Base-by-base conservation (phyloP, 1,140 invertebrate species). In the Eulimnadia texana region DNA sequence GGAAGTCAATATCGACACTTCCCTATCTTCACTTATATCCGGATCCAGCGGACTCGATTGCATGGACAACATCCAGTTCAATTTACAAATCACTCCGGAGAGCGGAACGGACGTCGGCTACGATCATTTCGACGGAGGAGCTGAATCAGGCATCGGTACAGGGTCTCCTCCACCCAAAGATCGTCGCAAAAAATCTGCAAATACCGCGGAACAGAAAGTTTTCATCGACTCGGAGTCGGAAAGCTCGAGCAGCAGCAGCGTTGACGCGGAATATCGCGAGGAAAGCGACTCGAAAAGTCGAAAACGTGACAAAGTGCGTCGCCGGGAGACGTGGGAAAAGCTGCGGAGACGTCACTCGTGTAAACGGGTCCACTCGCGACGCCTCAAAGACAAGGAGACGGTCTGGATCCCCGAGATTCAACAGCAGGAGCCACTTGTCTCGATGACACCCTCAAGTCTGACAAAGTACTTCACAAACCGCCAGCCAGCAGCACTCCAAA, bases 261-360 rank as follows among this genome's bases (percentile, higher is more conserved):
- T 42, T 16, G 33, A 42, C 33, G 6, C 16, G 33, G 33, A 42
- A 6, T 6, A 42, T 42, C 6, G 16, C 16, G 33, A 42, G 16
- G 6, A 6, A 42, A 16, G 33, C 16, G 33, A 42, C 33, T 1
- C n/a, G n/a, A n/a, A n/a, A n/a, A n/a, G n/a, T 27, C 55, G 33
- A 28, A 61, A 28, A 42, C 20, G 50, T 13, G 50, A 54, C 9
- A 61, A 61, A 28, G 49, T 61, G 25, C 50, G 60, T 2, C 60
- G 60, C 6, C 51, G 27, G 16, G 60, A 61, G 16, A 61, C 60
- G 2, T 63, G 62, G 62, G 56, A 63, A 24, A 63, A 59, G 24
- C 20, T 63, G 11, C 55, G 62, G 33, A 6, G 62, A 20, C 29
- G 62, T 27, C 62, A 63, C 29, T 63, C 62, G 19, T 59, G 62